Percentiles rank a stretch among this genome's conserved stretches.
Conservation (phyloP, 2,113 vertebrate species). For the Anhinga rufa region DNA sequence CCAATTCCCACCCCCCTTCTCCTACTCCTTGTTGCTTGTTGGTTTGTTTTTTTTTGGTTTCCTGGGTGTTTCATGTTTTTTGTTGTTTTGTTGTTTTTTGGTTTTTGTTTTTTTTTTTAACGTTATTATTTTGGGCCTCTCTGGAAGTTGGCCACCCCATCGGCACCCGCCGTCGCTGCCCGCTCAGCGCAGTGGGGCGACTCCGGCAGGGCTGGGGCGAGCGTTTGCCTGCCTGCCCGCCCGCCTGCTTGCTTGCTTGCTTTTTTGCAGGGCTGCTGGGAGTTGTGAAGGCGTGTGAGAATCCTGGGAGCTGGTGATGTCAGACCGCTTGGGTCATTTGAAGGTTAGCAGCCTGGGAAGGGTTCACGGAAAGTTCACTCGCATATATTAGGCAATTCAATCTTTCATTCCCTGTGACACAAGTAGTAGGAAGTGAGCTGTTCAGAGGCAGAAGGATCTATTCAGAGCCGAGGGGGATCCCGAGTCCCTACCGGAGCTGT, state of each 20-base stretch:
- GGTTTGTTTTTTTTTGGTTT: no score
- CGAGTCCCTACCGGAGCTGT: slow-evolving; percentile 51
- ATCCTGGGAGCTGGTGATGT: slow-evolving; percentile 90
- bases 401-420: slow-evolving; percentile 94
- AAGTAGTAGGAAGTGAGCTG: slow-evolving; percentile 97
- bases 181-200: not conserved
- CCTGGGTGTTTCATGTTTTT: no score
- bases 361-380: slow-evolving; percentile 99
- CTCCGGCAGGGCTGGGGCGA: not conserved
- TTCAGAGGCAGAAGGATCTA: slow-evolving; percentile 83
- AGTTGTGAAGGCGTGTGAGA: slow-evolving; percentile 82
- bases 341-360: slow-evolving; percentile 98
- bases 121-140: not conserved
- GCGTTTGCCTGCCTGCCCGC: not conserved
- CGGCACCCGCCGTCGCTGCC: not conserved
- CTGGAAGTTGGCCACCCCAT: not conserved
- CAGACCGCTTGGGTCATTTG: slow-evolving; percentile 96
- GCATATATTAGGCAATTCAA: slow-evolving; percentile 99
- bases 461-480: slow-evolving; percentile 81
- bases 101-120: no score
- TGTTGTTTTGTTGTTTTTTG: no score
- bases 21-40: not conserved
- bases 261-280: slow-evolving; percentile 73
- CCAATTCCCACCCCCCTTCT: not conserved
- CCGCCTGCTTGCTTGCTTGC: slow-evolving; percentile 23